Base-by-base conservation (phyloP, 1,140 invertebrate genomes). In the Aphidius gifuensis region DNA sequence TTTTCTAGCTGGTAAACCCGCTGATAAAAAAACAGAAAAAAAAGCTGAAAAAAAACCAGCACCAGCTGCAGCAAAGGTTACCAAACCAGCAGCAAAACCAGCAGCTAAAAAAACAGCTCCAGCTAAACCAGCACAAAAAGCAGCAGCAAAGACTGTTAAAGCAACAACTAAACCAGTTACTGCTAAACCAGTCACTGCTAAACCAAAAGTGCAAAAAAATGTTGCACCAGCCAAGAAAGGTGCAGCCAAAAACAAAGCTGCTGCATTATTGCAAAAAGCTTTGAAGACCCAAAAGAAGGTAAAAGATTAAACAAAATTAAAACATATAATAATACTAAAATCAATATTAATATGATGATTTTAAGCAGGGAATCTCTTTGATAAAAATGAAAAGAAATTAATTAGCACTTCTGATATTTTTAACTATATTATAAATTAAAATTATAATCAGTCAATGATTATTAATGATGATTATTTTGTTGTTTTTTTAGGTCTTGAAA, bases 251-350 rank as follows among this genome's bases (percentile, higher is more conserved):
- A 78, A 75, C 61, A 72, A 80, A 39, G 85, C 83, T 69, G 72
- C 82, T 58, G 69, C 80, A 46, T 66, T 79, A 6, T 71, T 82
- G 50, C 83, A 84, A 47, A 85, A 85, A 65, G 91, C 90, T 58
- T 82, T 87, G 48, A 91, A 90, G 75, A 84, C 87, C 23, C 90
- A 92, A 77, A 89, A 88, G 69, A 94, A 93, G 87, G 92, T 92
- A 77, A 73, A 67, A 64, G 55, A 76, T 82, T 81, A 16, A 16
- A 16, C 16, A 16, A 16, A 16, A 16, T 16, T 16, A 16, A 16
- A 16, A 16, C 16, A 16, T 16, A 1, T 16, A 16, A 16, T 16
- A 16, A 16, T 16, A 16, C 16, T 16, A 0, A 16, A 16, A 16
- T 16, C 16, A 16, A 16, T 16, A 16, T 16, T 16, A 16, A 16